A percentile compares a stretch with the other conserved stretches of the same genome.
These are phyloP conservation scores for Ceuthmochares aereus DNA, from an alignment of 2,113 vertebrate genomes.

Conservation along the genomic window DNA sequence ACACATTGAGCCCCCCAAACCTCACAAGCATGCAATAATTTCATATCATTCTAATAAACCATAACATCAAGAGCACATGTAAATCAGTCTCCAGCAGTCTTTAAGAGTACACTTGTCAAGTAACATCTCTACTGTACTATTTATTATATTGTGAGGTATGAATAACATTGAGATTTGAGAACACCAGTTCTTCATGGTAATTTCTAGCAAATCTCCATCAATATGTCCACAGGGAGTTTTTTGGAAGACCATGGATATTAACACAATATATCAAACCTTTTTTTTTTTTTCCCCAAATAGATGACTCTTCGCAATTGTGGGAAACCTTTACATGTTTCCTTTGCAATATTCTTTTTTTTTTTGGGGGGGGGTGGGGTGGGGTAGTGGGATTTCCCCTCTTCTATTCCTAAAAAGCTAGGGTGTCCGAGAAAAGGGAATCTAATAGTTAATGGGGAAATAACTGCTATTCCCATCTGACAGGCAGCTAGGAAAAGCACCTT, in stretches of 20 bases:
- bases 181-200: not conserved
- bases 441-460: not conserved
- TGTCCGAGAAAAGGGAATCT: not conserved
- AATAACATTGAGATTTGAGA: not conserved
- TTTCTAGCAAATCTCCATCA: not conserved
- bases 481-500: not conserved
- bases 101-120: not conserved
- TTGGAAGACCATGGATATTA: not conserved
- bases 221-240: not conserved
- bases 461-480: not conserved
- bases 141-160: not conserved
- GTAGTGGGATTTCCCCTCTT: not conserved
- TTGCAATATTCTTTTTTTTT: not conserved
- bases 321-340: not conserved
- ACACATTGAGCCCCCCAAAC: not conserved
- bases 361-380: no score
- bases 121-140: not conserved
- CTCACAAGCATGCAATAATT: not conserved
- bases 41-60: not conserved
- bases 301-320: not conserved
- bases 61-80: not conserved
- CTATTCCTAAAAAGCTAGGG: not conserved
- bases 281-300: not conserved
- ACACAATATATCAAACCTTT: not conserved
- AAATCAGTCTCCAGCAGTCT: not conserved